phyloP scores from a whole-genome alignment of 2,888 invertebrate species.

The Ormyrus pomaceus region DNA sequence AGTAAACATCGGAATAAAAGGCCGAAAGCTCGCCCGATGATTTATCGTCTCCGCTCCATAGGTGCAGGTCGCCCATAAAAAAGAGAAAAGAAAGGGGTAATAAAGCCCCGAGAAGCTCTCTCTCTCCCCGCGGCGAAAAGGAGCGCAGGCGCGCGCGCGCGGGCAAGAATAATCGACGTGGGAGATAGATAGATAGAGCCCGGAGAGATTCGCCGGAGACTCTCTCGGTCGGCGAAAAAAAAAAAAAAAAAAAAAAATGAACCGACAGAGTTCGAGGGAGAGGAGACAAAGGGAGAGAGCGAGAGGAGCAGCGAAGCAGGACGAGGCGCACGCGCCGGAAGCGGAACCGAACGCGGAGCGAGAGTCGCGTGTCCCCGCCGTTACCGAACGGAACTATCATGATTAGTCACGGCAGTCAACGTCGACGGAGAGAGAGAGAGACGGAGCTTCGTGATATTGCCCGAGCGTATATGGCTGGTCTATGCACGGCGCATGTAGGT shows the following conservation, averaged over 20 bases:
- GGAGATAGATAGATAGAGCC: conserved; percentile 15
- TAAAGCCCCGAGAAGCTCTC: not conserved
- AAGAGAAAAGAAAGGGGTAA: conserved; percentile 36
- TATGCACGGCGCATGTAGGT: too few species aligned
- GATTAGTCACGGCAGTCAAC: conserved; percentile 74
- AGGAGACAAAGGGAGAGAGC: conserved; percentile 30
- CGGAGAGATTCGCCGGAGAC: not conserved
- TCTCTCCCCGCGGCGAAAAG: too few species aligned
- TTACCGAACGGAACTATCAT: conserved; percentile 76
- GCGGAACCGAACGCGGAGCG: conserved; percentile 55
- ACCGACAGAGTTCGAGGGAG: not conserved
- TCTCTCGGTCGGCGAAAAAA: not conserved
- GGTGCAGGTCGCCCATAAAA: not conserved
- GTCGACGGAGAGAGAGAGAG: not conserved
- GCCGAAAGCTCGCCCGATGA: not conserved
- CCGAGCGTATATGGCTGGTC: too few species aligned
- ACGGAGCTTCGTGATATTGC: too few species aligned
- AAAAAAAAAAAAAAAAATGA: conserved; percentile 14
- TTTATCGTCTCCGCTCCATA: conserved; percentile 3
- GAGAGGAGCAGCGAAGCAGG: conserved; percentile 46
- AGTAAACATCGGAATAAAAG: conserved; percentile 6
- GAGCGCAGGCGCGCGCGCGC: too few species aligned
- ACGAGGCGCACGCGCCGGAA: conserved; percentile 59
- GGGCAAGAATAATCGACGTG: conserved; percentile 26
- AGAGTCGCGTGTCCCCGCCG: conserved; percentile 67